These are phyloP conservation scores for Brachymystax lenok DNA, from an alignment of 2,797 vertebrate genomes.

Conservation along the genomic window DNA sequence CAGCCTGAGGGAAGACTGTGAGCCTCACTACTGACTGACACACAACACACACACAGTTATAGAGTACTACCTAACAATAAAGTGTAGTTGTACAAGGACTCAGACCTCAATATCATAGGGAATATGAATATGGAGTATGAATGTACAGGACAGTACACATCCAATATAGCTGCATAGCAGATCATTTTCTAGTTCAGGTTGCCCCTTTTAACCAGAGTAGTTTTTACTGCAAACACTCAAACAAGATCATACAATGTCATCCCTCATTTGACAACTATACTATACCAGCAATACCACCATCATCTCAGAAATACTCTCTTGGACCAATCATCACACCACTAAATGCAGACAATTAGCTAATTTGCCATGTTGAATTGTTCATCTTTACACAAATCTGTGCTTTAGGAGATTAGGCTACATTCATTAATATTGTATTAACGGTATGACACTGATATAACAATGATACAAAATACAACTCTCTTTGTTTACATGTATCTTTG, in stretches of 20 bases:
- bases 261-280: not conserved
- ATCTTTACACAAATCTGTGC: constrained; percentile 11
- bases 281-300: constrained; percentile 32
- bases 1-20: constrained; percentile 84
- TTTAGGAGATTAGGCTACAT: no score
- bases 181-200: constrained; percentile 8
- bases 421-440: not conserved
- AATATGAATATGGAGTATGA: not conserved
- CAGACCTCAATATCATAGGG: not conserved
- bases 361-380: not conserved
- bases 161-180: constrained; percentile 39
- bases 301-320: constrained; percentile 16
- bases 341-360: not conserved
- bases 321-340: constrained; percentile 24
- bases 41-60: constrained; percentile 1
- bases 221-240: not conserved
- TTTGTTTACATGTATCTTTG: not conserved
- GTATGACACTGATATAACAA: no score
- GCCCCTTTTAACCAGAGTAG: constrained; percentile 9
- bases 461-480: not conserved
- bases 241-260: not conserved
- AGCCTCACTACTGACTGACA: constrained; percentile 68
- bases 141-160: not conserved
- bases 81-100: not conserved
- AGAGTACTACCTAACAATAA: not conserved